phyloP scores from a whole-genome alignment of 2,113 vertebrate genomes.

The Macrotis lagotis region DNA sequence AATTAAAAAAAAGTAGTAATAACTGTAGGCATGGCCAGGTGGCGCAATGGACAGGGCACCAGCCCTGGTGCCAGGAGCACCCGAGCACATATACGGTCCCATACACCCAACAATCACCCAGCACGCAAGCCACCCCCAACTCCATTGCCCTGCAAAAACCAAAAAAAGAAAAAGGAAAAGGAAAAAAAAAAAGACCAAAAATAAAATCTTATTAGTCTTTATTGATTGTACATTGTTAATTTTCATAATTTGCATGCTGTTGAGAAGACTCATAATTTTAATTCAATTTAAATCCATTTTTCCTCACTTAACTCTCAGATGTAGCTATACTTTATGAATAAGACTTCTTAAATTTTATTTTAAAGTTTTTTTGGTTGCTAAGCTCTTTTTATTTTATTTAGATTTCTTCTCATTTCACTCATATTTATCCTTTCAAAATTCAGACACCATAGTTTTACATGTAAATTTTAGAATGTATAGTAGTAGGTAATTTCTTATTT shows the following conservation, averaged over 20 bases:
- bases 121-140: too few species aligned
- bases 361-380: not conserved
- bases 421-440: constrained; percentile 65
- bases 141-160: too few species aligned
- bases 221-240: not conserved
- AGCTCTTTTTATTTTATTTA: not conserved
- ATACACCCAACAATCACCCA: too few species aligned
- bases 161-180: too few species aligned
- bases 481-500: constrained; percentile 37
- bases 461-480: not conserved
- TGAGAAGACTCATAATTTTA: not conserved
- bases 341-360: not conserved
- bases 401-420: constrained; percentile 36
- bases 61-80: too few species aligned
- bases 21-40: too few species aligned
- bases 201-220: too few species aligned
- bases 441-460: not conserved
- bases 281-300: not conserved
- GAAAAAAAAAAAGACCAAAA: too few species aligned
- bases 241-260: not conserved
- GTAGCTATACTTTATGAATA: not conserved
- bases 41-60: too few species aligned
- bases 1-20: too few species aligned
- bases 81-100: too few species aligned
- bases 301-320: not conserved